Conservation (phyloP, 1,140 invertebrate species). For the Drosophila nannoptera region DNA sequence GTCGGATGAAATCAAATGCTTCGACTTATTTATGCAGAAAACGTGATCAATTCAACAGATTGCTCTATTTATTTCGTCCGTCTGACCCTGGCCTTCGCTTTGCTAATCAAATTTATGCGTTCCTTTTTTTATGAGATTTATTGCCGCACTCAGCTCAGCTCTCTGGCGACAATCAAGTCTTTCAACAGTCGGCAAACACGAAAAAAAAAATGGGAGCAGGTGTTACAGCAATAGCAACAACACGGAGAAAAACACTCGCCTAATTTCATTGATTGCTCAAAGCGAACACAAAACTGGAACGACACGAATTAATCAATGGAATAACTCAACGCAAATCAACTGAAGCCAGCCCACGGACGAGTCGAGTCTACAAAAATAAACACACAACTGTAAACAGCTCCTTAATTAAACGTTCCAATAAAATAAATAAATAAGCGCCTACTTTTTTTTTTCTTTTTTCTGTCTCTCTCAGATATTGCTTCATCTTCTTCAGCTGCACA, state of each 20-base stretch:
- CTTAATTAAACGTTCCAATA: constrained; percentile 53
- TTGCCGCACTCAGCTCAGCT: constrained; percentile 16
- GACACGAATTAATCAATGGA: constrained; percentile 48
- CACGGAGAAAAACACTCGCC: constrained; percentile 38
- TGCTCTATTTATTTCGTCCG: constrained; percentile 18
- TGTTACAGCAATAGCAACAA: constrained; percentile 35
- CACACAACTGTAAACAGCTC: constrained; percentile 36
- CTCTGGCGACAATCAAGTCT: constrained; percentile 54
- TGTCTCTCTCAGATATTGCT: too few species aligned
- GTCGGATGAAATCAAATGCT: too few species aligned
- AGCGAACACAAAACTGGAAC: constrained; percentile 51
- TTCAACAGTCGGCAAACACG: constrained; percentile 41
- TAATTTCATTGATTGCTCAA: constrained; percentile 46
- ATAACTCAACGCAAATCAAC: constrained; percentile 44
- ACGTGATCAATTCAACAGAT: neutral
- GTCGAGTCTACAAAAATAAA: constrained; percentile 4
- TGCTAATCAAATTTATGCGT: constrained; percentile 37
- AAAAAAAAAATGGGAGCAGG: constrained; percentile 25
- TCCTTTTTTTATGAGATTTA: constrained; percentile 52
- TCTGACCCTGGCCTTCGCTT: constrained; percentile 56
- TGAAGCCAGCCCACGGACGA: neutral
- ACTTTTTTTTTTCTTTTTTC: neutral
- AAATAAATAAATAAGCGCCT: constrained; percentile 18
- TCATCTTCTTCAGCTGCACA: neutral
- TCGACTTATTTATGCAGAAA: neutral